A percentile compares a stretch with the other conserved stretches of the same genome.
These are phyloP conservation scores for Xanthorhoe spadicearia DNA, from an alignment of 2,888 invertebrate genomes.

Conservation along the genomic window DNA sequence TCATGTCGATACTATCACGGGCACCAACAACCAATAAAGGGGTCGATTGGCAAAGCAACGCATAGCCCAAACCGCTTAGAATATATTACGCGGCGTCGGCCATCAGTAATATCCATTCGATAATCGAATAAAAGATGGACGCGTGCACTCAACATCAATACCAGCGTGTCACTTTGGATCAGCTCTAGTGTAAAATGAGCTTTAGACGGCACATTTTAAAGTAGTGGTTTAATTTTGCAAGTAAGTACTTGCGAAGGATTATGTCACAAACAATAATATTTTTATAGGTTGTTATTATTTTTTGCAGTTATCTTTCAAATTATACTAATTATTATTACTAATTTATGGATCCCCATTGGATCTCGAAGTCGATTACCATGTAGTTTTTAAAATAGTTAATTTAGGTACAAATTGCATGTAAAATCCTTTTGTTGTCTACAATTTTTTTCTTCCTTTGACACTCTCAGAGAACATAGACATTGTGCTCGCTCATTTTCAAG, in stretches of 20 bases:
- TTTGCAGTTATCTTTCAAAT: too few relatives aligned
- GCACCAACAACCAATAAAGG: slow-evolving; percentile 18
- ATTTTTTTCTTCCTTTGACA: too few relatives aligned
- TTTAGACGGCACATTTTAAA: not conserved
- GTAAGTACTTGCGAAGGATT: not conserved
- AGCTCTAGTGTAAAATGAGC: slow-evolving; percentile 14
- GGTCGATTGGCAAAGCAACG: slow-evolving; percentile 27
- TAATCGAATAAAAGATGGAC: slow-evolving; percentile 71
- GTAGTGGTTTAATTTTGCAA: not conserved
- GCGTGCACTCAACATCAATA: slow-evolving; percentile 43
- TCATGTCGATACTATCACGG: slow-evolving; percentile 13
- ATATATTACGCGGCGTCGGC: slow-evolving; percentile 44
- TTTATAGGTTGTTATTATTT: too few relatives aligned
- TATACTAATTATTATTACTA: too few relatives aligned
- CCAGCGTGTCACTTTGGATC: slow-evolving; percentile 6
- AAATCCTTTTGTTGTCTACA: too few relatives aligned
- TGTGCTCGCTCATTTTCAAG: too few relatives aligned
- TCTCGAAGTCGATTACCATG: too few relatives aligned
- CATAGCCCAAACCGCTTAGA: slow-evolving; percentile 43
- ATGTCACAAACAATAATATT: not conserved
- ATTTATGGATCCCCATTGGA: too few relatives aligned
- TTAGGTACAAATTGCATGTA: too few relatives aligned
- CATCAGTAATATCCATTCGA: slow-evolving; percentile 54
- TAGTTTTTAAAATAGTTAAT: too few relatives aligned
- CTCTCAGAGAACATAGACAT: not conserved